Evolutionary conservation across 2,888 invertebrate genomes (phyloP).

Genomic region (Macrophya alboannulata): DNA sequence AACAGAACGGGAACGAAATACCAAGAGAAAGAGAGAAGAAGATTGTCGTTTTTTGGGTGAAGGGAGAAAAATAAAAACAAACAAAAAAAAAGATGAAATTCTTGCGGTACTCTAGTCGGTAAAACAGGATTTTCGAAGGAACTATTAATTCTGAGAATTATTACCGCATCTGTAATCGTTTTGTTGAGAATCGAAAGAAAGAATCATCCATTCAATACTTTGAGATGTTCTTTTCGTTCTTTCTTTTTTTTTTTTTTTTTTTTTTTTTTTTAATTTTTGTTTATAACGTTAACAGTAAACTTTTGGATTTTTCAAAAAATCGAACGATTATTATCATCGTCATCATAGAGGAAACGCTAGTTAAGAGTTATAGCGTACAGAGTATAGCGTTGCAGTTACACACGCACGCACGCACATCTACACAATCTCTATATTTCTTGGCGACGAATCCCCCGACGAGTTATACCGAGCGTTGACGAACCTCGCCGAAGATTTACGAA

Average conservation of each 20-base stretch:
- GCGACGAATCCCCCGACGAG: not conserved
- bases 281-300: not conserved
- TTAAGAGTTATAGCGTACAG: slow-evolving; percentile 13
- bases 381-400: slow-evolving; percentile 41
- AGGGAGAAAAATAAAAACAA: not conserved
- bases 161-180: not conserved
- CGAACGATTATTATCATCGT: slow-evolving; percentile 3
- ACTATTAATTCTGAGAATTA: not conserved
- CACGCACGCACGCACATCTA: slow-evolving; percentile 5
- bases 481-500: slow-evolving; percentile 19
- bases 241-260: not conserved
- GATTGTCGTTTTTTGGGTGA: not conserved
- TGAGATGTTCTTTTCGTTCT: not conserved
- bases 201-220: not conserved
- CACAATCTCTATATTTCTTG: slow-evolving; percentile 34
- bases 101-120: not conserved
- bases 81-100: not conserved
- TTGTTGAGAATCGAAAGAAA: not conserved
- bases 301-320: slow-evolving; percentile 23
- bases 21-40: not conserved
- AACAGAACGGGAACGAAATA: slow-evolving; percentile 10
- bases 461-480: slow-evolving; percentile 21
- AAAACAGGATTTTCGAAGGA: slow-evolving; percentile 23
- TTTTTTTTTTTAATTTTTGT: no score
- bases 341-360: not conserved